Evolutionary conservation across 2,113 vertebrate species (phyloP).

Genomic region (Urocolius indicus): DNA sequence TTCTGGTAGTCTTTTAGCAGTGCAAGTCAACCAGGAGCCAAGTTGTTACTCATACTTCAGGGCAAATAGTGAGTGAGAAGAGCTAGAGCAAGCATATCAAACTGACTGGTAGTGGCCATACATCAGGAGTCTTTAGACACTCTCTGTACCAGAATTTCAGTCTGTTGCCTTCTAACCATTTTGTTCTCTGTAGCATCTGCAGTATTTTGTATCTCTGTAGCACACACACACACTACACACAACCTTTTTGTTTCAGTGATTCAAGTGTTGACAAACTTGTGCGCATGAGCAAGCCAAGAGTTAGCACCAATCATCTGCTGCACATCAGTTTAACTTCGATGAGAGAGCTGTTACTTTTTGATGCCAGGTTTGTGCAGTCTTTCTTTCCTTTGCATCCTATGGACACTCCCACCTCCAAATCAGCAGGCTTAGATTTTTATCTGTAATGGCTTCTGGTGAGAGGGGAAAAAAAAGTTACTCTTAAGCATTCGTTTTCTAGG

Average conservation of each 20-base stretch:
- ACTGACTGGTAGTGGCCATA: not conserved
- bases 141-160: not conserved
- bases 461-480: not conserved
- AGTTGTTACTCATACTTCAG: not conserved
- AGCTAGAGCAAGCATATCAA: not conserved
- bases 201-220: not conserved
- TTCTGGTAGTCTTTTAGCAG: not conserved
- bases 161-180: not conserved
- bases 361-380: not conserved
- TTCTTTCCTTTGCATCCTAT: not conserved
- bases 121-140: not conserved
- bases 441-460: slow-evolving; percentile 62
- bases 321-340: not conserved
- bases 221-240: not conserved
- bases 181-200: not conserved
- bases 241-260: rapidly evolving
- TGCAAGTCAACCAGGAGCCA: not conserved
- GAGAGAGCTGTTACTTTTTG: not conserved
- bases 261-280: not conserved
- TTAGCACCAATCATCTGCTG: not conserved
- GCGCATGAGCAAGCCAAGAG: not conserved
- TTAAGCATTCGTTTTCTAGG: slow-evolving; percentile 61
- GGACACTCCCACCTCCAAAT: not conserved
- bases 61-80: not conserved
- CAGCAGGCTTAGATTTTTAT: slow-evolving; percentile 65